Evolutionary conservation across 2,888 invertebrate genomes (phyloP).

Genomic region (Eumacrocentrus americanus): DNA sequence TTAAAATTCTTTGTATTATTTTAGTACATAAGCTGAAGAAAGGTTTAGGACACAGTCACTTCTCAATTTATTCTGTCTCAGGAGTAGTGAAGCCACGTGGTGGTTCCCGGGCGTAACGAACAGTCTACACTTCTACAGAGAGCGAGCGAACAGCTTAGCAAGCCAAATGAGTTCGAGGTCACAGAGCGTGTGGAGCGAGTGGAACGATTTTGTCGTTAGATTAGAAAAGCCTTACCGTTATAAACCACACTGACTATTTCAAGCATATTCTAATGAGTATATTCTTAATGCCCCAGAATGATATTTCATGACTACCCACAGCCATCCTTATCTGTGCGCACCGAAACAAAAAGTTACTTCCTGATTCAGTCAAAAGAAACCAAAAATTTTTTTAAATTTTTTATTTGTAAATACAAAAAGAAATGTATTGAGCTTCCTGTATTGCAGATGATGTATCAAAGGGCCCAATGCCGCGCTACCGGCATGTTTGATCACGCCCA

Average conservation of each 20-base stretch:
- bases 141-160: conserved; percentile 34
- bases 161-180: conserved; percentile 43
- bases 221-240: conserved; percentile 27
- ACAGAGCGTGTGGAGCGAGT: conserved; percentile 30
- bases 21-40: too few relatives aligned
- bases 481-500: not conserved
- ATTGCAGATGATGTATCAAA: conserved; percentile 22
- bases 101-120: not conserved
- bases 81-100: too few relatives aligned
- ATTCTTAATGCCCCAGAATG: conserved; percentile 10
- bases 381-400: not conserved
- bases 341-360: conserved; percentile 8
- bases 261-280: conserved; percentile 20
- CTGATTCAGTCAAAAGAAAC: conserved; percentile 3
- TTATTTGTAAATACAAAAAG: conserved; percentile 5
- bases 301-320: conserved; percentile 6
- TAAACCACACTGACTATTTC: not conserved
- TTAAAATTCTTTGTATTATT: too few relatives aligned
- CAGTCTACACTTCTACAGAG: too few relatives aligned
- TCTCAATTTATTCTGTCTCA: too few relatives aligned
- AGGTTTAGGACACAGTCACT: too few relatives aligned
- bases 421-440: conserved; percentile 11
- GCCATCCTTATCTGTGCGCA: too few relatives aligned
- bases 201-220: conserved; percentile 30
- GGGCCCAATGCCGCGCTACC: conserved; percentile 22